A percentile compares a stretch with the other conserved stretches of the same genome.
Evolutionary conservation across 2,113 vertebrate species (phyloP).

Genomic region (Zapornia atra): DNA sequence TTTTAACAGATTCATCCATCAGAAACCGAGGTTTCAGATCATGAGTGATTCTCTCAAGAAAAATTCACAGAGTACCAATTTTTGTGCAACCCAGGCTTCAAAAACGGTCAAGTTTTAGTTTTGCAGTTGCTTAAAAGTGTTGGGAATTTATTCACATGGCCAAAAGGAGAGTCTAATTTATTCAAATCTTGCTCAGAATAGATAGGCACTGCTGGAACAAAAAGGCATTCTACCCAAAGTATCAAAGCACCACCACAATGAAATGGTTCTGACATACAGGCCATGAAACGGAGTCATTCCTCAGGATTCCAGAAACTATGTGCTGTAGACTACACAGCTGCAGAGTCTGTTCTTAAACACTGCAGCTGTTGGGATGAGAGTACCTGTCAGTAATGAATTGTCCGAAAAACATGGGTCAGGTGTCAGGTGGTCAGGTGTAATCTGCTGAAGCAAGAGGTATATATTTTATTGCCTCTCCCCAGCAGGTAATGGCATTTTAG

Average conservation of each 20-base stretch:
- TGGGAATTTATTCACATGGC: background rate
- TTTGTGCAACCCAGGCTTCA: background rate
- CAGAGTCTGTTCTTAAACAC: background rate
- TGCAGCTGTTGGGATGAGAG: background rate
- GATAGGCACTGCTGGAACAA: background rate
- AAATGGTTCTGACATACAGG: fast-evolving
- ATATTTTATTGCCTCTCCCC: background rate
- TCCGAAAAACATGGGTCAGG: background rate
- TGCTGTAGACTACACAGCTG: background rate
- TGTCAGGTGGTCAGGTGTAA: background rate
- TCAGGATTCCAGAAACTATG: background rate
- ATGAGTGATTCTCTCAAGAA: background rate
- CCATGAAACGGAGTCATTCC: background rate
- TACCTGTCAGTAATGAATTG: background rate
- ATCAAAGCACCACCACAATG: background rate
- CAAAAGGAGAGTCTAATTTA: background rate
- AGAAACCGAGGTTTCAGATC: background rate
- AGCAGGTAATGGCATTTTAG: background rate
- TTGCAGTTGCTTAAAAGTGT: background rate
- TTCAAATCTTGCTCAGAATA: background rate
- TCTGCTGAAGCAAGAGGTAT: background rate
- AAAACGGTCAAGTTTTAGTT: background rate
- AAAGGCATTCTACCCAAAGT: background rate
- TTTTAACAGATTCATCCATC: background rate
- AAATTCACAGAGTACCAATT: background rate